phyloP scores from a whole-genome alignment of 1,140 invertebrate species.

The Bombus consobrinus region DNA sequence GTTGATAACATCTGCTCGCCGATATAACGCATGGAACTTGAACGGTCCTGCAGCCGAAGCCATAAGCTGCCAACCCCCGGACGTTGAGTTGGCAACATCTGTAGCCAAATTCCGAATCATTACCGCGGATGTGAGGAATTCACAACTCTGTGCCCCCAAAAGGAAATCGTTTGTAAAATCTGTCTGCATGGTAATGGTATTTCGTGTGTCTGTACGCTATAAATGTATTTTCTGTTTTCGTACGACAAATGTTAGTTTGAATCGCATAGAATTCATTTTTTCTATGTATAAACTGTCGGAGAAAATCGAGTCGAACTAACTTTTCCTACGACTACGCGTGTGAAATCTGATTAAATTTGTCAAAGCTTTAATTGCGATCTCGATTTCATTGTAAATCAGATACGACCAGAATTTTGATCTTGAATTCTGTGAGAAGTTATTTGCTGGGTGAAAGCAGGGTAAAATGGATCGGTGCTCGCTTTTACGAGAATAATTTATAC shows the following conservation, averaged over 20 bases:
- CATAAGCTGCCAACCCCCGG: not conserved
- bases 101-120: constrained; percentile 2
- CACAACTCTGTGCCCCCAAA: not conserved
- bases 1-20: not conserved
- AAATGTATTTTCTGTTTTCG: no score
- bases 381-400: not conserved
- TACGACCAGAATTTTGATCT: not conserved
- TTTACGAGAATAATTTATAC: not conserved
- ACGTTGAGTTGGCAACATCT: constrained; percentile 8
- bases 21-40: not conserved
- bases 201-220: not conserved
- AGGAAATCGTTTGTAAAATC: constrained; percentile 4
- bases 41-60: not conserved
- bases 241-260: no score
- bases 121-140: not conserved
- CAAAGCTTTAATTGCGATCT: not conserved
- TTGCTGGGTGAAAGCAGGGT: not conserved
- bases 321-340: no score
- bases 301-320: no score
- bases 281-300: no score
- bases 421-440: not conserved
- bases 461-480: not conserved
- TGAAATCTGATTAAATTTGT: not conserved
- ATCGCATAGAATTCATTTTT: no score
- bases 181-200: not conserved